A percentile compares a stretch with the other conserved stretches of the same genome.
Evolutionary conservation across 1,140 invertebrate genomes (phyloP).

Genomic region (Neoseiulus cucumeris): DNA sequence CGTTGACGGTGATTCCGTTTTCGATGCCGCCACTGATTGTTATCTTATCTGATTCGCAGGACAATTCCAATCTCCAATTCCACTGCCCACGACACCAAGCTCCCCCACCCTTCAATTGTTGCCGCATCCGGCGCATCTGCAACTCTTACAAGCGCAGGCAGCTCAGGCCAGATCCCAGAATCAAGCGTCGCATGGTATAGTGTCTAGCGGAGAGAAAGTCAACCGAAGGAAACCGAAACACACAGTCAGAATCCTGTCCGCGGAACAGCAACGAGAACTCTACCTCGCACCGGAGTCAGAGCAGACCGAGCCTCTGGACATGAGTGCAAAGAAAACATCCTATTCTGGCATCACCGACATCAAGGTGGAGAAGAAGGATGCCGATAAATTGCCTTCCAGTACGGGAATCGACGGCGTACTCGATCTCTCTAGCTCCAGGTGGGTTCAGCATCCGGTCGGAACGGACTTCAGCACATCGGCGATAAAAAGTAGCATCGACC

Average conservation of each 20-base stretch:
- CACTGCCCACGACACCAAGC: not conserved
- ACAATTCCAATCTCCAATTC: conserved; percentile 2
- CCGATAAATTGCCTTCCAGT: not conserved
- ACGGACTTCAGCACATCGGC: no score
- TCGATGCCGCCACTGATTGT: not conserved
- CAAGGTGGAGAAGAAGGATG: conserved; percentile 9
- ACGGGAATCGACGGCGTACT: conserved; percentile 18
- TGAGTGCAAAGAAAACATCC: conserved; percentile 18
- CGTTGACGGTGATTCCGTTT: no score
- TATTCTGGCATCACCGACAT: not conserved
- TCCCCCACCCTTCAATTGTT: not conserved
- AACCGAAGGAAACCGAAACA: conserved; percentile 19
- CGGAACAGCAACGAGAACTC: conserved; percentile 18
- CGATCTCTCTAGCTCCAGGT: conserved; percentile 19
- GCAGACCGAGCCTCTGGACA: conserved; percentile 21
- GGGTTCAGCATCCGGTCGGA: no score
- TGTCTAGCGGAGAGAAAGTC: not conserved
- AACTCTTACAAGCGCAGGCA: conserved; percentile 2
- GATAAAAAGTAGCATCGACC: no score
- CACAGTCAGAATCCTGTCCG: conserved; percentile 20
- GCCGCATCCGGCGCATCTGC: not conserved
- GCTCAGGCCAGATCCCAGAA: not conserved
- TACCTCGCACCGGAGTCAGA: conserved; percentile 17
- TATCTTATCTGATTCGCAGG: not conserved
- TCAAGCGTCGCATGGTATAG: not conserved